A percentile compares a stretch with the other conserved stretches of the same genome.
Evolutionary conservation across 2,888 invertebrate species (phyloP).

Genomic region (Sinelater perroti): DNA sequence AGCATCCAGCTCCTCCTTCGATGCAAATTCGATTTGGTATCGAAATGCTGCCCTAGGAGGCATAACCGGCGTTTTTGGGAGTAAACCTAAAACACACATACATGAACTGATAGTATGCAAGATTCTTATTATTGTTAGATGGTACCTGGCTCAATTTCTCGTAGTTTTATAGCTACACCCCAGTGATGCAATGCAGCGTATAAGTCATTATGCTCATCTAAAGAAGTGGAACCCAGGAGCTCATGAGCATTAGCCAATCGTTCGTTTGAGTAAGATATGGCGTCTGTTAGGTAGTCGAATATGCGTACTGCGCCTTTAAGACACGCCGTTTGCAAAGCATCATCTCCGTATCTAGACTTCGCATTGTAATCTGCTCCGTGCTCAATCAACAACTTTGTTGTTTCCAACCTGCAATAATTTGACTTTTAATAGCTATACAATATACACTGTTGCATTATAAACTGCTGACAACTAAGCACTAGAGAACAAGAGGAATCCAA

Average conservation of each 20-base stretch:
- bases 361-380: constrained; percentile 82
- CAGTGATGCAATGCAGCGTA: constrained; percentile 77
- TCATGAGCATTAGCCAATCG: constrained; percentile 87
- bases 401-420: constrained; percentile 75
- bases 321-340: constrained; percentile 88
- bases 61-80: constrained; percentile 65
- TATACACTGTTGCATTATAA: no score
- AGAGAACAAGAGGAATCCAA: no score
- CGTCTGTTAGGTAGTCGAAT: constrained; percentile 74
- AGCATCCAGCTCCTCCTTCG: constrained; percentile 74
- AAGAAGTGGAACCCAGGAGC: constrained; percentile 85
- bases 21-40: constrained; percentile 77
- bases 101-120: background rate
- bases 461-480: no score
- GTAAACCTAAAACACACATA: constrained; percentile 44
- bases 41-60: constrained; percentile 71
- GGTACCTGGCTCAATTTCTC: constrained; percentile 58
- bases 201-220: constrained; percentile 87
- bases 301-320: constrained; percentile 79
- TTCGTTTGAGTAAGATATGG: constrained; percentile 70
- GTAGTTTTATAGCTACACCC: constrained; percentile 78
- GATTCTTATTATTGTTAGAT: background rate
- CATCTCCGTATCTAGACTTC: constrained; percentile 83
- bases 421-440: no score
- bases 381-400: constrained; percentile 80